Evolutionary conservation across 2,113 vertebrate species (phyloP).

Genomic region (Rattus norvegicus): DNA sequence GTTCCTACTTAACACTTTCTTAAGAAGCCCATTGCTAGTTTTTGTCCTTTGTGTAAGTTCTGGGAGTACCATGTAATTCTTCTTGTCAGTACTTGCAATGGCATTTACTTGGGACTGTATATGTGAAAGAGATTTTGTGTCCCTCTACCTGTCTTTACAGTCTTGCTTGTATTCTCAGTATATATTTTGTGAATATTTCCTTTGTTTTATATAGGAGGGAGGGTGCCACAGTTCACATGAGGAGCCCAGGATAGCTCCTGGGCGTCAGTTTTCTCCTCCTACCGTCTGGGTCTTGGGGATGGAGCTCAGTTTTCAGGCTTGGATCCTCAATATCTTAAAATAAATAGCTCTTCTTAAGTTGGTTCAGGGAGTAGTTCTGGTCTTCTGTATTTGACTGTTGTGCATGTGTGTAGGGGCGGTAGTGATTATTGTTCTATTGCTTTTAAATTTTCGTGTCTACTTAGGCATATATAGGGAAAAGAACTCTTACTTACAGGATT

Average conservation of each 20-base stretch:
- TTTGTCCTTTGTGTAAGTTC: constrained; percentile 18
- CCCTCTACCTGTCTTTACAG: neutral
- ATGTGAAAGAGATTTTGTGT: neutral
- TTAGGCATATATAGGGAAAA: neutral
- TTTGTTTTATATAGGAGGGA: neutral
- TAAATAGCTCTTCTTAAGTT: neutral
- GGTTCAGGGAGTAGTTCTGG: neutral
- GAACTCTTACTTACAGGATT: neutral
- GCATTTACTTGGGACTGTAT: neutral
- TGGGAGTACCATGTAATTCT: neutral
- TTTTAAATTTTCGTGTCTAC: neutral
- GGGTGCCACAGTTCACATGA: neutral
- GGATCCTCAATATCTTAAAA: neutral
- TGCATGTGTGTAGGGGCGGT: neutral
- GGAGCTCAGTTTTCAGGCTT: neutral
- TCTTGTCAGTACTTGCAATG: neutral
- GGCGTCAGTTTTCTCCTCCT: neutral
- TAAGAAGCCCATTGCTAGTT: neutral
- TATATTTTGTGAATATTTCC: neutral
- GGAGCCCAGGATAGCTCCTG: neutral
- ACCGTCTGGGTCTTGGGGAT: neutral
- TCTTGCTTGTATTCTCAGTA: neutral
- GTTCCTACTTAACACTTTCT: neutral
- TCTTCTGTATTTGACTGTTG: neutral
- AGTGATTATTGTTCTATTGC: neutral